Evolutionary conservation across 1,140 invertebrate species (phyloP).

Genomic region (Streblospio benedicti): DNA sequence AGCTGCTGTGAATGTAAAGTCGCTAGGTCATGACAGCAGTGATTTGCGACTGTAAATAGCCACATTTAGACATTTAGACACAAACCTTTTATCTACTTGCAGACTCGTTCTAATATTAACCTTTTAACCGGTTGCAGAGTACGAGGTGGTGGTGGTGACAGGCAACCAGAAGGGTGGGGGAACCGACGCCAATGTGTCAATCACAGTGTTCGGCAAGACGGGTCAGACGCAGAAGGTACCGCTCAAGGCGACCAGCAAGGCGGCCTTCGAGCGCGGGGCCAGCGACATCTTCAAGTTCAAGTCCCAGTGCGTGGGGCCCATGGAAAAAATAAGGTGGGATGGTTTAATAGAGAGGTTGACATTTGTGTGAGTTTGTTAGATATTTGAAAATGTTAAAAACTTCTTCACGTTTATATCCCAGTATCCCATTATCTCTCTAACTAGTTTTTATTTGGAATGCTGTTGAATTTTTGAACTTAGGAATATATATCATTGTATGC

Average conservation of each 20-base stretch:
- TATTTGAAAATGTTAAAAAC: too few relatives aligned
- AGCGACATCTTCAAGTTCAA: constrained; percentile 39
- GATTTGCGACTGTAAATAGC: too few relatives aligned
- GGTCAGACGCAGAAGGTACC: constrained; percentile 39
- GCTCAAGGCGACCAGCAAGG: constrained; percentile 31
- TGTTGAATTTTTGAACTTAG: too few relatives aligned
- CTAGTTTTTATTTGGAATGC: too few relatives aligned
- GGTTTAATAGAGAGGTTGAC: not conserved
- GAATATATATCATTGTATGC: too few relatives aligned
- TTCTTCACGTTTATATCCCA: too few relatives aligned
- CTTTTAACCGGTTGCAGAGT: constrained; percentile 20
- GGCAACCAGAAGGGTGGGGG: constrained; percentile 40
- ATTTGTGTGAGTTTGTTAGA: not conserved
- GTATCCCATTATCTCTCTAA: too few relatives aligned
- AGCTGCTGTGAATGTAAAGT: too few relatives aligned
- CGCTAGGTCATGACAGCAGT: too few relatives aligned
- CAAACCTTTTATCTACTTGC: too few relatives aligned
- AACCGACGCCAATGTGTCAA: constrained; percentile 44
- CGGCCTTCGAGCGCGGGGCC: constrained; percentile 31
- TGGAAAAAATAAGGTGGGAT: constrained; percentile 36
- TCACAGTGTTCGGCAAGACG: constrained; percentile 43
- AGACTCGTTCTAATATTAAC: too few relatives aligned
- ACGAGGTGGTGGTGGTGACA: constrained; percentile 42
- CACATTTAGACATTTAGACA: too few relatives aligned
- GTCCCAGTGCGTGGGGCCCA: constrained; percentile 41